phyloP scores from a whole-genome alignment of 2,888 invertebrate genomes.

The Erebia palarica region DNA sequence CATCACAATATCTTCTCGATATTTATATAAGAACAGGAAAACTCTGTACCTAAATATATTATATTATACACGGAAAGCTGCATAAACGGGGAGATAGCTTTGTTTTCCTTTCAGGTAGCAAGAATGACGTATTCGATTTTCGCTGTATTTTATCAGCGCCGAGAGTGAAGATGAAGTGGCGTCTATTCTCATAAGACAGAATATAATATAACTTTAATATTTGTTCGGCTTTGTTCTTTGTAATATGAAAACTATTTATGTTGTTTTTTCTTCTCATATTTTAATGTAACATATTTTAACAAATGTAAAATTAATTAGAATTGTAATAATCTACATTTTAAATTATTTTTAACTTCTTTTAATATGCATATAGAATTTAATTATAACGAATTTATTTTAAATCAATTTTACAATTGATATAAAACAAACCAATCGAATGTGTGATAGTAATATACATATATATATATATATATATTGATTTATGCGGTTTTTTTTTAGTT shows the following conservation, averaged over 20 bases:
- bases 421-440: too few species aligned
- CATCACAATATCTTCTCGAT: too few species aligned
- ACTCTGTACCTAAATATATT: neutral
- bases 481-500: too few species aligned
- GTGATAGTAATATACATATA: neutral
- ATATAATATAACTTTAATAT: constrained; percentile 3
- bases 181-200: constrained; percentile 13
- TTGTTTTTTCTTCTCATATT: neutral
- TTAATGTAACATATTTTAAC: too few species aligned
- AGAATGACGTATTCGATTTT: constrained; percentile 73
- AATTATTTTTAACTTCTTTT: too few species aligned
- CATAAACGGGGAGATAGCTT: constrained; percentile 30
- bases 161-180: constrained; percentile 37
- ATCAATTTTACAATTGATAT: too few species aligned
- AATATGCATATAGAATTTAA: too few species aligned
- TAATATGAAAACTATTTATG: neutral
- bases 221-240: neutral
- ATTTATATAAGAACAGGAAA: constrained; percentile 4
- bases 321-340: too few species aligned
- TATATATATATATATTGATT: too few species aligned
- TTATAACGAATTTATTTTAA: too few species aligned
- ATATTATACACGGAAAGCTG: constrained; percentile 22
- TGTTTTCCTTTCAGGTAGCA: constrained; percentile 59
- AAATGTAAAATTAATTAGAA: too few species aligned
- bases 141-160: constrained; percentile 72